Conservation (phyloP, 2,113 vertebrate species). For the Lutjanus erythropterus region DNA sequence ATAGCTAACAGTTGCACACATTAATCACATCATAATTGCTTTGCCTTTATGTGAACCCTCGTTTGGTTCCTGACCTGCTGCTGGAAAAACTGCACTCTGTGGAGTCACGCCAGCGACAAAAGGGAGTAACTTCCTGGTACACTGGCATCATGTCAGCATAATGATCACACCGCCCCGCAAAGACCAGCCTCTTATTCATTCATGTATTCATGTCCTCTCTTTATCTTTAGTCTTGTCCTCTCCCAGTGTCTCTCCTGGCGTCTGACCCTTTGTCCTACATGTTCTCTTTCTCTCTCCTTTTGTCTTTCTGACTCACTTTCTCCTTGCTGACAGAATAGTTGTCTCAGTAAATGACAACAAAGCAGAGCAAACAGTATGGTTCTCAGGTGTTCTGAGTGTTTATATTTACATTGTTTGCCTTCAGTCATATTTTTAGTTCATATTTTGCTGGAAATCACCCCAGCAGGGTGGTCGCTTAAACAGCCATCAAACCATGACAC, state of each 20-base stretch:
- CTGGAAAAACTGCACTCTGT: constrained; percentile 20
- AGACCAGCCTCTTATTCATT: constrained; percentile 60
- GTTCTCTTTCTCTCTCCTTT: background rate
- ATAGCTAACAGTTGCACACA: background rate
- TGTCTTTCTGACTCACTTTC: constrained; percentile 5
- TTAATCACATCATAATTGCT: constrained; percentile 22
- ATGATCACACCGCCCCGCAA: constrained; percentile 51
- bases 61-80: constrained; percentile 32
- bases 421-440: no score
- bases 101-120: constrained; percentile 7
- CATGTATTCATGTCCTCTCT: constrained; percentile 53
- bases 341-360: constrained; percentile 18
- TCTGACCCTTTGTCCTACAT: constrained; percentile 20
- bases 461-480: no score
- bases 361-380: constrained; percentile 5
- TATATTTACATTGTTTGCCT: no score
- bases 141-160: constrained; percentile 50
- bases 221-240: constrained; percentile 23
- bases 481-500: no score
- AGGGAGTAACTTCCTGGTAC: constrained; percentile 25
- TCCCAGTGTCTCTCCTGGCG: constrained; percentile 1
- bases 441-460: no score
- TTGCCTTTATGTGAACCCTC: constrained; percentile 1
- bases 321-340: constrained; percentile 21
- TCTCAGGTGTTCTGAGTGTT: background rate